Conservation (phyloP, 2,888 invertebrate species). For the Tenthredo distinguenda region DNA sequence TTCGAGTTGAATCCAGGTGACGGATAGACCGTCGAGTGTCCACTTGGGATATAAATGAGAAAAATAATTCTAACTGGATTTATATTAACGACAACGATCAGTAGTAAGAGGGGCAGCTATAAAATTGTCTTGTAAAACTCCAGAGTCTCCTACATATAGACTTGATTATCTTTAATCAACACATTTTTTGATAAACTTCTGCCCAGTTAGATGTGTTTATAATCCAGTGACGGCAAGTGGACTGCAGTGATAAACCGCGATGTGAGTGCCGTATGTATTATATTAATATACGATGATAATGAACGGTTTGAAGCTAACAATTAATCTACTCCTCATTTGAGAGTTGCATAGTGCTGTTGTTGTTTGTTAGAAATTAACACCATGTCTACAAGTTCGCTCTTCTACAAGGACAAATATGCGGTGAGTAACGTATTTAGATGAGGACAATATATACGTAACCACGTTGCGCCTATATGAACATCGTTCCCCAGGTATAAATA, state of each 20-base stretch:
- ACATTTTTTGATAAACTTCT: slow-evolving; percentile 29
- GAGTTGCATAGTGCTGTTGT: slow-evolving; percentile 27
- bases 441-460: slow-evolving; percentile 18
- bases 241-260: slow-evolving; percentile 30
- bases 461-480: slow-evolving; percentile 31
- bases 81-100: neutral
- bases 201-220: slow-evolving; percentile 32
- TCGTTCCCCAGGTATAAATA: neutral
- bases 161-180: slow-evolving; percentile 20
- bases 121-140: neutral
- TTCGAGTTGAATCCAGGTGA: slow-evolving; percentile 71
- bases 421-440: slow-evolving; percentile 65
- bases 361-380: slow-evolving; percentile 58
- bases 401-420: slow-evolving; percentile 75
- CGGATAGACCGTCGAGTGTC: slow-evolving; percentile 48
- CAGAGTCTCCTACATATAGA: neutral
- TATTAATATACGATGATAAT: slow-evolving; percentile 25
- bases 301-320: slow-evolving; percentile 12
- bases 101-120: neutral
- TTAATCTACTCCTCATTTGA: slow-evolving; percentile 22
- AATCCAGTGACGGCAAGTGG: slow-evolving; percentile 6
- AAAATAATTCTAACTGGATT: slow-evolving; percentile 11
- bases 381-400: slow-evolving; percentile 76
- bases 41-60: slow-evolving; percentile 24
- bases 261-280: slow-evolving; percentile 12